Evolutionary conservation across 2,113 vertebrate genomes (phyloP).

Genomic region (Corythoichthys haematopterus): DNA sequence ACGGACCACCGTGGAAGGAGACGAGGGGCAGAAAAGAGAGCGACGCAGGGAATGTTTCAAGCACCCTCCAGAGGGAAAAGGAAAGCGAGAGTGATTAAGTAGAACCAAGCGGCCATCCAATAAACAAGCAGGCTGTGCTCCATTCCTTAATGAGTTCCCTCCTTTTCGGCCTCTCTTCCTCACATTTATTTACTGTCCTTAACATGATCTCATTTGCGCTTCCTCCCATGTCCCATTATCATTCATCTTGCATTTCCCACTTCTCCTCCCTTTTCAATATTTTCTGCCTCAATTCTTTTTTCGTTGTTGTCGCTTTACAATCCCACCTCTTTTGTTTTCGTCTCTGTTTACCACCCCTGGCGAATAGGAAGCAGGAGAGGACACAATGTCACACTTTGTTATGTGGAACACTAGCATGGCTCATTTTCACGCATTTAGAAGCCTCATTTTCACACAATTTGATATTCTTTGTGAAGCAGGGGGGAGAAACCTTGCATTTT

Average conservation of each 20-base stretch:
- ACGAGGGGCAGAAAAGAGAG: conserved; percentile 22
- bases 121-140: conserved; percentile 61
- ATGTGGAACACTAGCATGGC: conserved; percentile 14
- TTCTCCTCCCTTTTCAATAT: conserved; percentile 27
- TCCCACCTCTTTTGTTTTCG: background rate
- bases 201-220: conserved; percentile 40
- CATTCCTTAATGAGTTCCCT: conserved; percentile 57
- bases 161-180: conserved; percentile 37
- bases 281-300: conserved; percentile 26
- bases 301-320: conserved; percentile 14
- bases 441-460: background rate
- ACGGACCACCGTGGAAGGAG: background rate
- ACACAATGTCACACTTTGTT: conserved; percentile 24
- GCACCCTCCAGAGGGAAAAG: conserved; percentile 30
- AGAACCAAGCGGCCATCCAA: conserved; percentile 42
- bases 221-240: conserved; percentile 41
- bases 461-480: background rate
- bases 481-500: background rate
- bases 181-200: conserved; percentile 45
- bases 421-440: conserved; percentile 4
- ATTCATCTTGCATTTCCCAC: conserved; percentile 38
- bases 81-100: conserved; percentile 54
- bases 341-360: conserved; percentile 2
- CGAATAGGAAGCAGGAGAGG: conserved; percentile 18
- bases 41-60: conserved; percentile 54